Evolutionary conservation across 2,113 vertebrate genomes (phyloP).

Genomic region (Odocoileus virginianus): DNA sequence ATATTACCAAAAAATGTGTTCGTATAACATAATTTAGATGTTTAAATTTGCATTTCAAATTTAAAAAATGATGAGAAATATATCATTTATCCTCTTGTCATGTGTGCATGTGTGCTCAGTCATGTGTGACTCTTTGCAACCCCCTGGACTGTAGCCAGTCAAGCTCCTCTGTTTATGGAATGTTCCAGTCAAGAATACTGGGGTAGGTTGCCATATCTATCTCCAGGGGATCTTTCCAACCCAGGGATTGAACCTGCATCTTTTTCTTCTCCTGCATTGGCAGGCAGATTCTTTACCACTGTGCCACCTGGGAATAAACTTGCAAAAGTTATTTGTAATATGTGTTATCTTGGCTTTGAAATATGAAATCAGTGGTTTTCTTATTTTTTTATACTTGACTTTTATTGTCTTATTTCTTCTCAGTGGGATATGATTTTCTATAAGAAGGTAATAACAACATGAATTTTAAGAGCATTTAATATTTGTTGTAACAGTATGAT

Average conservation of each 20-base stretch:
- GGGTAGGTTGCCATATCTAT: background rate
- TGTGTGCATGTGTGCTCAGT: background rate
- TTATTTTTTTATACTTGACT: conserved; percentile 2
- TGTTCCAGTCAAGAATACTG: background rate
- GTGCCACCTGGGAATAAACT: background rate
- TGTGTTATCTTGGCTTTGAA: background rate
- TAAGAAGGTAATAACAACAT: background rate
- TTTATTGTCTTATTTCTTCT: background rate
- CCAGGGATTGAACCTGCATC: background rate
- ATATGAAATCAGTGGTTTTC: background rate
- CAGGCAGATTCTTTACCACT: background rate
- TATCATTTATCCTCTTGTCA: background rate
- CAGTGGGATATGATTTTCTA: background rate
- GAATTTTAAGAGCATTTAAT: conserved; percentile 10
- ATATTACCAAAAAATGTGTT: background rate
- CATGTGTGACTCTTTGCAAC: background rate
- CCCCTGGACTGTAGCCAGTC: background rate
- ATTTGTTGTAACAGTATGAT: conserved; percentile 14
- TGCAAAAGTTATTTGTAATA: background rate
- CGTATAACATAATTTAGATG: background rate
- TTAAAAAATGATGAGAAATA: background rate
- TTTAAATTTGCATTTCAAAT: conserved; percentile 6
- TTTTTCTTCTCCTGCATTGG: background rate
- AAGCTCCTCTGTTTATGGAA: background rate
- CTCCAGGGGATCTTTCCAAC: background rate